Percentiles rank a stretch among this genome's conserved stretches.
These are phyloP conservation scores for Pinctada fucata DNA, from an alignment of 2,888 invertebrate species.

Conservation along the genomic window DNA sequence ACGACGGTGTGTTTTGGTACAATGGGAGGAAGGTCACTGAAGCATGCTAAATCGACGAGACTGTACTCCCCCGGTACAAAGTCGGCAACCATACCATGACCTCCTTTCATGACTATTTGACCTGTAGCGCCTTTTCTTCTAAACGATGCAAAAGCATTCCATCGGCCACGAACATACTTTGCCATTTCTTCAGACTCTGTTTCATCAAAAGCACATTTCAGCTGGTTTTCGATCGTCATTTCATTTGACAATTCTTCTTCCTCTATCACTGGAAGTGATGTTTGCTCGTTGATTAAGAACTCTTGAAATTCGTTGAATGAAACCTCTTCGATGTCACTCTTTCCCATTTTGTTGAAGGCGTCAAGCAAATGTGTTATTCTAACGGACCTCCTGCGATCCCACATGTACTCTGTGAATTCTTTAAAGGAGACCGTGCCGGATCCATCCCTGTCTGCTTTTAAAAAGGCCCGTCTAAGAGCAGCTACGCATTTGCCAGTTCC, in stretches of 20 bases:
- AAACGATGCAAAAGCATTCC: slow-evolving; percentile 49
- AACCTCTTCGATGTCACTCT: slow-evolving; percentile 37
- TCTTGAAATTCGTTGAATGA: slow-evolving; percentile 41
- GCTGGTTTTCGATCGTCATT: slow-evolving; percentile 18
- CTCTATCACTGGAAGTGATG: not conserved
- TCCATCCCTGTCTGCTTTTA: slow-evolving; percentile 45
- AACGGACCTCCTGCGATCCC: slow-evolving; percentile 34
- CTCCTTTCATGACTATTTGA: slow-evolving; percentile 45
- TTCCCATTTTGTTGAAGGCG: slow-evolving; percentile 38
- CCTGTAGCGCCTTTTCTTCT: slow-evolving; percentile 40
- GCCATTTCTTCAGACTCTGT: slow-evolving; percentile 38
- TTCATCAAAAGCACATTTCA: slow-evolving; percentile 29
- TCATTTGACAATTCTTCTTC: slow-evolving; percentile 11
- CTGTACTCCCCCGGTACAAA: slow-evolving; percentile 45
- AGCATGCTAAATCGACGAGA: slow-evolving; percentile 47
- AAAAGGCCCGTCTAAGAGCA: slow-evolving; percentile 41
- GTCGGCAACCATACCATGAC: slow-evolving; percentile 45
- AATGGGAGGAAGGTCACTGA: slow-evolving; percentile 44
- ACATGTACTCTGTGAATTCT: slow-evolving; percentile 46
- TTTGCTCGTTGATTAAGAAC: slow-evolving; percentile 20
- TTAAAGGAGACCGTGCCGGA: slow-evolving; percentile 45
- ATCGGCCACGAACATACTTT: slow-evolving; percentile 37
- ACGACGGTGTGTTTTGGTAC: slow-evolving; percentile 42
- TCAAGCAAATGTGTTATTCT: slow-evolving; percentile 32
- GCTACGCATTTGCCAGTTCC: slow-evolving; percentile 20